Evolutionary conservation across 2,797 vertebrate genomes (phyloP).

Genomic region (Notolabrus celidotus): DNA sequence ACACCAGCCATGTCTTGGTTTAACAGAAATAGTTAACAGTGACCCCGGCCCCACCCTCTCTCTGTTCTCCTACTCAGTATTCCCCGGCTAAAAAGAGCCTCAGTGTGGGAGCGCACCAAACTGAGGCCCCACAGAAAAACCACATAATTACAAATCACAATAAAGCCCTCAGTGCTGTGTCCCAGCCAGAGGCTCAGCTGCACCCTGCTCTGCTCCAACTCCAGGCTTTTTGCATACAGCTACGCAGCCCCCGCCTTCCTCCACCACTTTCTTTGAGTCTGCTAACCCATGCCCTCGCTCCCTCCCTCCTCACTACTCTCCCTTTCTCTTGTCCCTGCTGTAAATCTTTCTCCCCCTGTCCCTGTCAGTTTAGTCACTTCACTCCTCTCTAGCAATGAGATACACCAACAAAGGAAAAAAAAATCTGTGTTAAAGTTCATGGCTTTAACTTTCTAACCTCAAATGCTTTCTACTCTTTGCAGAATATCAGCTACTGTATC

Average conservation of each 20-base stretch:
- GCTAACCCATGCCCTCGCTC: conserved; percentile 34
- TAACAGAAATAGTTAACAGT: conserved; percentile 71
- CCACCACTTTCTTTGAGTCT: conserved; percentile 45
- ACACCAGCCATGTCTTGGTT: conserved; percentile 53
- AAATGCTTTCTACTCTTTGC: no score
- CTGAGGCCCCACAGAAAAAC: conserved; percentile 83
- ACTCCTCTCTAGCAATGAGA: neutral
- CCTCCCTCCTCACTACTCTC: conserved; percentile 9
- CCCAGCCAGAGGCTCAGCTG: conserved; percentile 80
- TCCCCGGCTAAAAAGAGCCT: conserved; percentile 80
- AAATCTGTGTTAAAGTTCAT: neutral
- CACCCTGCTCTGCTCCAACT: conserved; percentile 72
- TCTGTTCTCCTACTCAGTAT: conserved; percentile 78
- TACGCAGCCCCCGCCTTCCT: conserved; percentile 20
- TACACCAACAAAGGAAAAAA: neutral
- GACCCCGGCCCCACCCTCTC: conserved; percentile 66
- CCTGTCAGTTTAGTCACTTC: neutral
- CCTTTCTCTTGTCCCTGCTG: conserved; percentile 22
- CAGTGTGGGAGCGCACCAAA: conserved; percentile 81
- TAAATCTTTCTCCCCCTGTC: conserved; percentile 20
- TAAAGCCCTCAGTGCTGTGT: conserved; percentile 82
- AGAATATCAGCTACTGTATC: neutral
- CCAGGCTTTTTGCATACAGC: conserved; percentile 49
- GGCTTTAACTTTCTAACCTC: neutral
- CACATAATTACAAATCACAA: conserved; percentile 89